Conservation (phyloP, 2,113 vertebrate species). For the Dipodomys spectabilis region DNA sequence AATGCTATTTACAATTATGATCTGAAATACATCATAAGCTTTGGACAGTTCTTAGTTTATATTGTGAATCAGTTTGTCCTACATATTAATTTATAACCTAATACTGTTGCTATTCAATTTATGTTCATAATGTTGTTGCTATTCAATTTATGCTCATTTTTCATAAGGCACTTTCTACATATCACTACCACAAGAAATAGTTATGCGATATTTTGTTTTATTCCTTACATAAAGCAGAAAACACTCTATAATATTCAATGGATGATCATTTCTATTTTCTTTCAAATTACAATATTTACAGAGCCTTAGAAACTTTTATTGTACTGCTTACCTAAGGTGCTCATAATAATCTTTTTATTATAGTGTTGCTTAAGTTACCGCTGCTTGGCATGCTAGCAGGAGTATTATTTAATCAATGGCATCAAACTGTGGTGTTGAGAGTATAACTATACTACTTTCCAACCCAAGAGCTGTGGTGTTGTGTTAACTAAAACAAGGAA, state of each 20-base stretch:
- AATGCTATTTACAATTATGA: neutral
- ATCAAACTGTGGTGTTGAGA: conserved; percentile 70
- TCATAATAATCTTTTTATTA: conserved; percentile 74
- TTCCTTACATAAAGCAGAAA: conserved; percentile 20
- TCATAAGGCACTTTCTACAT: neutral
- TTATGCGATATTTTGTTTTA: conserved; percentile 49
- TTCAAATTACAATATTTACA: conserved; percentile 67
- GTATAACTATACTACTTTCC: conserved; percentile 64
- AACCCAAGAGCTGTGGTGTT: conserved; percentile 40
- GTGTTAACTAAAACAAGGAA: conserved; percentile 71
- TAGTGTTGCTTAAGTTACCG: conserved; percentile 40
- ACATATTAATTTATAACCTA: neutral
- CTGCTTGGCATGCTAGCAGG: conserved; percentile 64
- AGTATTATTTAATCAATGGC: conserved; percentile 77
- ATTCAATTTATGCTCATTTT: neutral
- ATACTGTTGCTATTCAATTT: neutral
- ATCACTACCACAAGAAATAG: neutral
- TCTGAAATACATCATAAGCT: conserved; percentile 12
- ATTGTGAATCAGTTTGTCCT: neutral
- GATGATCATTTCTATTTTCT: conserved; percentile 47
- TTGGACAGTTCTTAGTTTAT: neutral
- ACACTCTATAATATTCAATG: conserved; percentile 16
- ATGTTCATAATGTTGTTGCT: neutral
- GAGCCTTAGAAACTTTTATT: conserved; percentile 51
- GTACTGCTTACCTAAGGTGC: neutral